Evolutionary conservation across 2,888 invertebrate species (phyloP).

Genomic region (Caenorhabditis plicata): DNA sequence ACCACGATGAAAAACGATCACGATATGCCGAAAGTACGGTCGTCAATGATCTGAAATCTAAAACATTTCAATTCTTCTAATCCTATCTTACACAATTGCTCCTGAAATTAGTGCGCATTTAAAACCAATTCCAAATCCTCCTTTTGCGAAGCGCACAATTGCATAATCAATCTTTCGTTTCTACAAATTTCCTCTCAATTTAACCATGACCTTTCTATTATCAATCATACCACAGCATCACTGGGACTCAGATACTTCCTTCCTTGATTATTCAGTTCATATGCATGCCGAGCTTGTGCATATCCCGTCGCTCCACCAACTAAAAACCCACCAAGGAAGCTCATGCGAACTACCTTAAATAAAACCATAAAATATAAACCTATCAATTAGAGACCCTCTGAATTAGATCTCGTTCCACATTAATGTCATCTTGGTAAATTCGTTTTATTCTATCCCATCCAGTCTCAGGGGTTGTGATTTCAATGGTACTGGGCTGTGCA

Average conservation of each 20-base stretch:
- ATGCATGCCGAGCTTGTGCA: constrained; percentile 38
- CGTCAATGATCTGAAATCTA: constrained; percentile 39
- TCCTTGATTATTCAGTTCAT: constrained; percentile 44
- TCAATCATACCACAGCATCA: constrained; percentile 39
- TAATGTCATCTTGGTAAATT: constrained; percentile 30
- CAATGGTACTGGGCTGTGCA: constrained; percentile 1
- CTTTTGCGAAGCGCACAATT: constrained; percentile 46
- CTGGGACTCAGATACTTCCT: constrained; percentile 43
- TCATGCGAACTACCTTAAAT: constrained; percentile 38
- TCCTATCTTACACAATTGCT: constrained; percentile 46
- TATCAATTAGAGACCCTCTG: constrained; percentile 14
- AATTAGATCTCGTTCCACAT: constrained; percentile 46
- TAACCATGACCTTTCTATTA: background rate
- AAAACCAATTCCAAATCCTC: constrained; percentile 44
- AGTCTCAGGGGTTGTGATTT: constrained; percentile 2
- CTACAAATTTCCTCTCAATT: constrained; percentile 9
- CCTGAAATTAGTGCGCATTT: constrained; percentile 47
- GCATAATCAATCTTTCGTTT: constrained; percentile 48
- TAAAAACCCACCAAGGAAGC: constrained; percentile 46
- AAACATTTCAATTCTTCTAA: background rate
- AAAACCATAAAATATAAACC: background rate
- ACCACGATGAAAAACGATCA: constrained; percentile 45
- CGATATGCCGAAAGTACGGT: constrained; percentile 48
- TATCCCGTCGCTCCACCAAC: constrained; percentile 49
- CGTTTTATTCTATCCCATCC: constrained; percentile 45